These are phyloP conservation scores for Gracilinanus agilis DNA, from an alignment of 2,113 vertebrate species.

Conservation along the genomic window DNA sequence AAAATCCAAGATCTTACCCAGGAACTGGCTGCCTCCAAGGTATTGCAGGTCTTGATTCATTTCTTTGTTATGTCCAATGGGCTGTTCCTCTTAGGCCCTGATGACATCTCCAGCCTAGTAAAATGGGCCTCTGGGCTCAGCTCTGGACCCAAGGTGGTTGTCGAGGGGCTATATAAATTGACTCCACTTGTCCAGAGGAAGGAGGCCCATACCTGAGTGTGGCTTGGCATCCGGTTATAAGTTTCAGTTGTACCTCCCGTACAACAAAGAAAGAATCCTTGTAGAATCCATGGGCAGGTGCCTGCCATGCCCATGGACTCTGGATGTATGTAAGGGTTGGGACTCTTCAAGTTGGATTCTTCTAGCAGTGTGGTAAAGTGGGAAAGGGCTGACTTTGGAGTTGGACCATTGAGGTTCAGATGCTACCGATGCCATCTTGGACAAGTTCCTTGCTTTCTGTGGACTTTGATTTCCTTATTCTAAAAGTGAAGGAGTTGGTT, in stretches of 20 bases:
- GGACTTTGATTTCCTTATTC: not conserved
- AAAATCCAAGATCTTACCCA: constrained; percentile 95
- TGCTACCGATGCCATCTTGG: not conserved
- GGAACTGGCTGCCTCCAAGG: constrained; percentile 92
- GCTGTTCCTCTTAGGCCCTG: rapidly evolving
- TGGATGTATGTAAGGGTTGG: no score
- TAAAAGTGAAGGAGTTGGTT: not conserved
- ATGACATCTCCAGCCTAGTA: not conserved
- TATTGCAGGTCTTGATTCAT: constrained; percentile 68
- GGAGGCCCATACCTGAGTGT: rapidly evolving
- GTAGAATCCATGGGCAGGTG: not conserved
- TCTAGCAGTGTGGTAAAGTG: no score
- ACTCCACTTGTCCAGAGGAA: not conserved
- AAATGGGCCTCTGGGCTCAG: not conserved
- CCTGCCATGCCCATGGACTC: not conserved
- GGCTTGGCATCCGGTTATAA: rapidly evolving
- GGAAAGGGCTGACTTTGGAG: not conserved
- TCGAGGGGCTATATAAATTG: rapidly evolving
- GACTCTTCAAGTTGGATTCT: no score
- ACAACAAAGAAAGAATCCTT: not conserved
- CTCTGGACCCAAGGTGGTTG: not conserved
- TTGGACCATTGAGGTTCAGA: not conserved
- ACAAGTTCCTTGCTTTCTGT: not conserved
- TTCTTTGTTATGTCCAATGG: not conserved
- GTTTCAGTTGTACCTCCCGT: not conserved